Conservation (phyloP, 2,888 invertebrate species). For the Acanthococcus lagerstroemiae region DNA sequence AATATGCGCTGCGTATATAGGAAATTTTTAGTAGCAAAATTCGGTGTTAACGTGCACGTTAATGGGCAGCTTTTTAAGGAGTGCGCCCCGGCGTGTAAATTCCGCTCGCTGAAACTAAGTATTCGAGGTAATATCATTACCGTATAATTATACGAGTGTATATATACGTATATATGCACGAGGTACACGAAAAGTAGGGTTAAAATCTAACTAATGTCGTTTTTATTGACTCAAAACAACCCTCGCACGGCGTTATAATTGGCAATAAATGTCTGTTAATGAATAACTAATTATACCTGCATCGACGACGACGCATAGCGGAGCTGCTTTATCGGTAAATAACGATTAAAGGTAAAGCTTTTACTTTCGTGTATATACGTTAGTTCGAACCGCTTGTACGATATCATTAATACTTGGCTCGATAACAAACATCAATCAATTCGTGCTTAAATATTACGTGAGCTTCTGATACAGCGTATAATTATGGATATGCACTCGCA, state of each 20-base stretch:
- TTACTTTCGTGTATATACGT: not conserved
- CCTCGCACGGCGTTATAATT: constrained; percentile 21
- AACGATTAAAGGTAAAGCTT: constrained; percentile 17
- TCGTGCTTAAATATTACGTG: constrained; percentile 14
- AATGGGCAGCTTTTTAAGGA: no score
- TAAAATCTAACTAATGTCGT: constrained; percentile 9
- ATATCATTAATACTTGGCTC: constrained; percentile 11
- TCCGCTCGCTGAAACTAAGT: no score
- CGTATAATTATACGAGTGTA: not conserved
- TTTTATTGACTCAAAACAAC: constrained; percentile 22
- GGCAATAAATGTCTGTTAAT: constrained; percentile 23
- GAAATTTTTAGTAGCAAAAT: no score
- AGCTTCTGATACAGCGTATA: constrained; percentile 5
- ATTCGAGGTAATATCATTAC: no score
- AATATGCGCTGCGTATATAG: no score
- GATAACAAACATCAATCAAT: constrained; percentile 1
- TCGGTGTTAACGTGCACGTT: no score
- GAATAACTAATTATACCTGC: constrained; percentile 22
- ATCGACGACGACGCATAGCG: constrained; percentile 17
- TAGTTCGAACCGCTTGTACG: not conserved
- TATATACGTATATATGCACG: no score
- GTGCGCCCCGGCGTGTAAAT: no score
- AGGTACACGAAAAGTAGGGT: not conserved
- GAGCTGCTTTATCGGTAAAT: constrained; percentile 16
- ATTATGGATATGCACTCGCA: constrained; percentile 4